Evolutionary conservation across 2,113 vertebrate species (phyloP).

Genomic region (Alouatta palliata): DNA sequence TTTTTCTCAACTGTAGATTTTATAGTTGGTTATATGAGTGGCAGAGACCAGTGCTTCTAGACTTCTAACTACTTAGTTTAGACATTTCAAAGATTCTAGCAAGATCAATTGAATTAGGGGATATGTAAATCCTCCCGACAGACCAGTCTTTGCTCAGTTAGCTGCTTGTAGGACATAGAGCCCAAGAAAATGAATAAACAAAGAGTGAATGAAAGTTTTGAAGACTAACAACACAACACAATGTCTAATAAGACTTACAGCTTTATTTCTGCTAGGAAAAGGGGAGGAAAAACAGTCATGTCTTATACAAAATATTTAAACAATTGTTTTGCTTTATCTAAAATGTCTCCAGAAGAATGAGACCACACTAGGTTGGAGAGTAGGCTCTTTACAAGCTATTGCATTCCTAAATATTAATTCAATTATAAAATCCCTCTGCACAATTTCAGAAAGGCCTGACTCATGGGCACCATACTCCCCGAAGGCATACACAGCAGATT

Average conservation of each 20-base stretch:
- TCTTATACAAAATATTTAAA: conserved; percentile 83
- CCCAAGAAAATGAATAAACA: not conserved
- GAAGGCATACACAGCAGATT: conserved; percentile 24
- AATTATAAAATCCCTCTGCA: conserved; percentile 62
- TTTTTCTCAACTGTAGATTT: not conserved
- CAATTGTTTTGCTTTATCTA: conserved; percentile 77
- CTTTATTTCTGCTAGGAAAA: conserved; percentile 83
- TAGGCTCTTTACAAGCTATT: conserved; percentile 22
- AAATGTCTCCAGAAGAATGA: conserved; percentile 47
- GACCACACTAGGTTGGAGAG: not conserved
- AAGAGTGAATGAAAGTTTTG: not conserved
- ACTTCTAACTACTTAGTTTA: not conserved
- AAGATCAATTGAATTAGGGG: not conserved
- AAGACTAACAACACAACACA: conserved; percentile 38
- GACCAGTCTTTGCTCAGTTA: not conserved
- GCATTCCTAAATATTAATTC: conserved; percentile 60
- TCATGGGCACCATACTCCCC: not conserved
- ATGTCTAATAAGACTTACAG: conserved; percentile 73
- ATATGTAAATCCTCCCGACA: not conserved
- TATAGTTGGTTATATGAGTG: not conserved
- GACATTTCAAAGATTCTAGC: not conserved
- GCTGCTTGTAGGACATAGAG: not conserved
- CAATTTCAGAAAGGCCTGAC: not conserved
- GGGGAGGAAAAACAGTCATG: not conserved
- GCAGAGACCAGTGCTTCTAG: not conserved